Conservation (phyloP, 1,140 invertebrate genomes). For the Lepidostoma basale region DNA sequence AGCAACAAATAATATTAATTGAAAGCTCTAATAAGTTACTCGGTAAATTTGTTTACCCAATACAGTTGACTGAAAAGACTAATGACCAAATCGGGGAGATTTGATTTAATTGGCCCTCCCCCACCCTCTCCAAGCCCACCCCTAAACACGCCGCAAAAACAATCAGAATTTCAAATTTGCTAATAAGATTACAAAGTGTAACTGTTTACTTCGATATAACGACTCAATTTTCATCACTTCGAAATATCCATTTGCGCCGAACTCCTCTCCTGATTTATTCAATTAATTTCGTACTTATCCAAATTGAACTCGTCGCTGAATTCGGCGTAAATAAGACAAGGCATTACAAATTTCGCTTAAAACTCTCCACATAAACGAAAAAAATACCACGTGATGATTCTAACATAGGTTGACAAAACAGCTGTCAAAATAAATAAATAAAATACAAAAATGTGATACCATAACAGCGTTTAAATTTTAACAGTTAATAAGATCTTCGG, state of each 20-base stretch:
- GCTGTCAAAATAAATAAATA: too few relatives aligned
- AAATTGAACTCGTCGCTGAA: too few relatives aligned
- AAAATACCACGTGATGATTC: too few relatives aligned
- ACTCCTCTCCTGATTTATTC: conserved; percentile 6
- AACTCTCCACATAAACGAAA: too few relatives aligned
- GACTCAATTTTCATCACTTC: neutral
- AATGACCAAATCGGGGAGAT: neutral
- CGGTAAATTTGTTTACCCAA: conserved; percentile 7
- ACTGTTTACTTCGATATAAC: conserved; percentile 11
- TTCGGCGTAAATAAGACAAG: too few relatives aligned
- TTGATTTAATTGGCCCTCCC: conserved; percentile 5
- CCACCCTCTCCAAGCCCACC: neutral
- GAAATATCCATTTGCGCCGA: neutral
- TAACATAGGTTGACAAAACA: too few relatives aligned
- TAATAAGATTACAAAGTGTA: conserved; percentile 42
- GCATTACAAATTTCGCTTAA: too few relatives aligned
- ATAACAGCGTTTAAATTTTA: too few relatives aligned
- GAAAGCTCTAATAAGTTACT: neutral
- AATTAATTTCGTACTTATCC: too few relatives aligned
- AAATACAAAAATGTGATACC: too few relatives aligned
- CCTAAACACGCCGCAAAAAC: conserved; percentile 24
- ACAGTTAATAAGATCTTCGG: too few relatives aligned
- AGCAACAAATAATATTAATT: neutral
- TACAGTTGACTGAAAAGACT: neutral
- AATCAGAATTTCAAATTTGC: conserved; percentile 36